Base-by-base conservation (phyloP, 2,888 invertebrate species). In the Ecliptopera silaceata region DNA sequence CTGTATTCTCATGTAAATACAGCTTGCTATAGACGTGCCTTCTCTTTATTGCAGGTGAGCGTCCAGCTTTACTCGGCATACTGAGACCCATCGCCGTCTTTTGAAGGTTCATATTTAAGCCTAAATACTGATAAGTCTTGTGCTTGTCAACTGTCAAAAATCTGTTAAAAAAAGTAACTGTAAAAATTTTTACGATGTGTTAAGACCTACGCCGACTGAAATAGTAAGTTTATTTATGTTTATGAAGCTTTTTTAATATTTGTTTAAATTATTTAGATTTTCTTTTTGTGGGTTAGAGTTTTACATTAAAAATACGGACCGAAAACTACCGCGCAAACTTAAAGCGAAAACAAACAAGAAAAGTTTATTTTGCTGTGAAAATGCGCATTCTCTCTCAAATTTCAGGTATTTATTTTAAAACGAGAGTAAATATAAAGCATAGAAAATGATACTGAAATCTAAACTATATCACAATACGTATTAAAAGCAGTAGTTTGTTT, bases 1-100 rank as follows among this genome's bases (percentile, higher is more conserved):
- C 15, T 41, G 31, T 13, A 44, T 51, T 51, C 17, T 31, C 11
- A 44, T 51, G 51, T 38, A 36, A 51, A 43, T 44, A 18, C 17
- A 38, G 36, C 43, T 29, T 18, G 15, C 48, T 52, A 53, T 26
- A 41, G 41, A 53, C 39, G 18, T 22, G 0, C 8, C 17, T 22
- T 41, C 32, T 34, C 41, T 46, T 53, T 53, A 46, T 53, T 53
- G 22, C 53, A 53, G 53, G 53, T 53, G 46, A 53, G n/a, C 12
- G 8, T 12, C 52, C 13, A n/a, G 46, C 15, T 39, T 10, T 6
- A 11, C 39, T 29, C 45, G 46, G 15, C 46, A 17, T 5, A 13
- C 10, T 13, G 34, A 13, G 6, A 34, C 6, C 36, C 15, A 15
- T 10, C 15, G 15, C 8, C 8, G 15, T 3, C 6, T 2, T 15